Evolutionary conservation across 2,888 invertebrate species (phyloP).

Genomic region (Ceratothoa steindachneri): DNA sequence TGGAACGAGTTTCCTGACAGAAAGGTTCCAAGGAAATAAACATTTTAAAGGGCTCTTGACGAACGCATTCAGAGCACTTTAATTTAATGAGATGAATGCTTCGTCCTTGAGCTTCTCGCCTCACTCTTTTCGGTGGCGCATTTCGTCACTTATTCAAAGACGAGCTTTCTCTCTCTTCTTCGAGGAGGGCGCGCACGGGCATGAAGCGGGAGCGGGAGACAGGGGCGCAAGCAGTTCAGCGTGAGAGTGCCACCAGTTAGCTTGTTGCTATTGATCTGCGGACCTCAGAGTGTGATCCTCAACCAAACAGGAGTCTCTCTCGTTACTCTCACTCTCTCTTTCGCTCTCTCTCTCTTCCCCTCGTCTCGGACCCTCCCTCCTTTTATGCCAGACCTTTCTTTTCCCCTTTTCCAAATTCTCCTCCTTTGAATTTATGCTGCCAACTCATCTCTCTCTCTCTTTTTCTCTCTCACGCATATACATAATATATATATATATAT

Average conservation of each 20-base stretch:
- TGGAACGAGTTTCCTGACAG: not conserved
- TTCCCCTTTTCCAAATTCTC: not conserved
- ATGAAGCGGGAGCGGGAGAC: not conserved
- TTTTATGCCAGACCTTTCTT: not conserved
- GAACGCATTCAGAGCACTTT: not conserved
- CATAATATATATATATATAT: not conserved
- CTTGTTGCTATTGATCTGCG: conserved; percentile 25
- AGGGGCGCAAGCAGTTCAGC: not conserved
- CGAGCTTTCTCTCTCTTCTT: not conserved
- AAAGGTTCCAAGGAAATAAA: not conserved
- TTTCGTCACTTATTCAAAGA: conserved; percentile 9
- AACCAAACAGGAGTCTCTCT: not conserved
- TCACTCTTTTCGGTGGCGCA: conserved; percentile 1
- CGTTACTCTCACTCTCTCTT: too few relatives aligned
- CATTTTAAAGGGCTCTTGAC: conserved; percentile 6
- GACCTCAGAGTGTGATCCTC: conserved; percentile 16
- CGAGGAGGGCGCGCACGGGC: not conserved
- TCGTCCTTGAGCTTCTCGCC: not conserved
- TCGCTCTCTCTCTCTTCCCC: conserved; percentile 2
- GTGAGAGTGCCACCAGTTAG: conserved; percentile 21
- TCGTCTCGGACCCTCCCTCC: not conserved
- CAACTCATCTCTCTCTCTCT: not conserved
- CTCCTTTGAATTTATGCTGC: not conserved
- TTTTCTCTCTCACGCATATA: not conserved
- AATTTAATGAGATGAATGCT: conserved; percentile 9